A percentile compares a stretch with the other conserved stretches of the same genome.
These are phyloP conservation scores for Sesia bembeciformis DNA, from an alignment of 2,888 invertebrate species.

Conservation along the genomic window DNA sequence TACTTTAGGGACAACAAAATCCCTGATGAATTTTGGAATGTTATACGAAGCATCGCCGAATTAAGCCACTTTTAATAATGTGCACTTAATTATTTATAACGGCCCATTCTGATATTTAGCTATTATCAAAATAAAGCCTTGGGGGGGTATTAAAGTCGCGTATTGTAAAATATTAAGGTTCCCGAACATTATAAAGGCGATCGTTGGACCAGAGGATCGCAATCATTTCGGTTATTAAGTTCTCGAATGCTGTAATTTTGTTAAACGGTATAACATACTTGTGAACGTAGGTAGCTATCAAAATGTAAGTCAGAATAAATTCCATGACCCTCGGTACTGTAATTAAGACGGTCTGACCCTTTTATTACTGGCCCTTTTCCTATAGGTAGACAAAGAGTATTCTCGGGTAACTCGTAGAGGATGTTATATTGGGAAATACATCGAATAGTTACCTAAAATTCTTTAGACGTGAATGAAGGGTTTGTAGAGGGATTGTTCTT, in stretches of 20 bases:
- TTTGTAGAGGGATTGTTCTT: too few species aligned
- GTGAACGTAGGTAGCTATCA: too few species aligned
- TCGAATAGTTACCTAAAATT: too few species aligned
- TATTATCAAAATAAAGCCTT: background rate
- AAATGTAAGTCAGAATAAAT: slow-evolving; percentile 17
- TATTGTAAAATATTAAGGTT: background rate
- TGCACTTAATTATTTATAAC: background rate
- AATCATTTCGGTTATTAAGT: slow-evolving; percentile 7
- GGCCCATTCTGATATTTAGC: background rate
- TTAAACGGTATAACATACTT: background rate
- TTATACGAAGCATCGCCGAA: background rate
- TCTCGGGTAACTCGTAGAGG: background rate
- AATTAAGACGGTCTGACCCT: slow-evolving; percentile 24
- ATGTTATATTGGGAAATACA: background rate
- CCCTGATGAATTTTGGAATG: background rate
- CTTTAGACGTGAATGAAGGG: too few species aligned
- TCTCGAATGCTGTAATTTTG: slow-evolving; percentile 5
- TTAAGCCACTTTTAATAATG: background rate
- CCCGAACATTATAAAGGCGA: background rate
- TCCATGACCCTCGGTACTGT: slow-evolving; percentile 13
- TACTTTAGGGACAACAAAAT: background rate
- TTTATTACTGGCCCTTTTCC: slow-evolving; percentile 2
- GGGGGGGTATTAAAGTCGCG: background rate
- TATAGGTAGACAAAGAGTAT: too few species aligned
- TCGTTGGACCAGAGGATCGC: slow-evolving; percentile 1